These are phyloP conservation scores for Cataglyphis altisquamis DNA, from an alignment of 2,888 invertebrate genomes.

Conservation along the genomic window DNA sequence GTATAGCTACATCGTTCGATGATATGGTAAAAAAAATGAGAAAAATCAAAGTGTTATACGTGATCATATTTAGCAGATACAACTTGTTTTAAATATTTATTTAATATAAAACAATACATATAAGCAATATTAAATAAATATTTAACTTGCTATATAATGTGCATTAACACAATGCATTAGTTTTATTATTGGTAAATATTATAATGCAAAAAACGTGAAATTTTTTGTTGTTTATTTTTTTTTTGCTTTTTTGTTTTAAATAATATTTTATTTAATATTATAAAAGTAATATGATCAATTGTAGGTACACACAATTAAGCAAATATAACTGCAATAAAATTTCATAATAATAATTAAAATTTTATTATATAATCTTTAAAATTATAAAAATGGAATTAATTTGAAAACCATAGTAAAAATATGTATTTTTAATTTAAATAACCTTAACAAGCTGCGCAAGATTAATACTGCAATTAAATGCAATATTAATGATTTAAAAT, in stretches of 20 bases:
- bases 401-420: not conserved
- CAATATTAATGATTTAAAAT: slow-evolving; percentile 26
- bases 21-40: not conserved
- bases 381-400: slow-evolving; percentile 1
- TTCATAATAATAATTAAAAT: not conserved
- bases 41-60: not conserved
- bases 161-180: not conserved
- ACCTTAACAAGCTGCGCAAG: slow-evolving; percentile 4
- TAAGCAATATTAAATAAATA: not conserved
- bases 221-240: not conserved
- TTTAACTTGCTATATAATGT: not conserved
- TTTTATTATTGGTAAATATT: not conserved
- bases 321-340: slow-evolving; percentile 5
- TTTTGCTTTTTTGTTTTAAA: not conserved
- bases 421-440: slow-evolving; percentile 17
- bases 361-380: not conserved
- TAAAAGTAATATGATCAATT: not conserved
- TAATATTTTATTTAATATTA: not conserved
- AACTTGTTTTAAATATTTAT: not conserved
- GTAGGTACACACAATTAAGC: no score
- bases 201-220: not conserved
- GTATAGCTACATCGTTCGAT: not conserved
- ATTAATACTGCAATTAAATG: slow-evolving; percentile 32
- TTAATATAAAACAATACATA: not conserved
- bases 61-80: not conserved